phyloP scores from a whole-genome alignment of 2,888 invertebrate species.

The Caenorhabditis virilis region DNA sequence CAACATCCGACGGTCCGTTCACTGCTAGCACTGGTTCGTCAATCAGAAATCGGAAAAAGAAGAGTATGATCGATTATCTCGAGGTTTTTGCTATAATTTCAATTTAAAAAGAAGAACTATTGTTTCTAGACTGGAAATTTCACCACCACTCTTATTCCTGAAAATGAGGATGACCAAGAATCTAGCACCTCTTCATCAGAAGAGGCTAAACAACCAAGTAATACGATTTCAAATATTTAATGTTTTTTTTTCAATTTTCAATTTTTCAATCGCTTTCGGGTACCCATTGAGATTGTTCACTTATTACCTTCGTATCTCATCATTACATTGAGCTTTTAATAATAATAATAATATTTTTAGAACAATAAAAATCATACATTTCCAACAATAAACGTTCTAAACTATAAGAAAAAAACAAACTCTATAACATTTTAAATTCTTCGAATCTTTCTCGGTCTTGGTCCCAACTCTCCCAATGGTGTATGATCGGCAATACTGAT shows the following conservation, averaged over 20 bases:
- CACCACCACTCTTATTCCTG: constrained; percentile 38
- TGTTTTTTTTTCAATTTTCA: constrained; percentile 1
- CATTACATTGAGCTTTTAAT: constrained; percentile 2
- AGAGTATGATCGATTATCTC: constrained; percentile 19
- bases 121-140: constrained; percentile 31
- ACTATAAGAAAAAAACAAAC: constrained; percentile 9
- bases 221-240: constrained; percentile 15
- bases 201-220: constrained; percentile 21
- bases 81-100: constrained; percentile 7
- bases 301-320: constrained; percentile 8
- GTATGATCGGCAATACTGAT: constrained; percentile 91
- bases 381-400: neutral
- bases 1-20: constrained; percentile 18
- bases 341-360: too few relatives aligned
- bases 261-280: too few relatives aligned
- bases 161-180: constrained; percentile 20
- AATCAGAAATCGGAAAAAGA: constrained; percentile 23
- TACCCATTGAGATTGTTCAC: too few relatives aligned
- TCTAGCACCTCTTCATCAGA: constrained; percentile 25
- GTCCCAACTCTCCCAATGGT: constrained; percentile 79
- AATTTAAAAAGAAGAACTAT: neutral
- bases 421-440: constrained; percentile 75
- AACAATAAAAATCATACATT: constrained; percentile 1
- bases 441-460: constrained; percentile 82
- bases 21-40: constrained; percentile 17